Base-by-base conservation (phyloP, 2,888 invertebrate genomes). In the Cerceris rybyensis region DNA sequence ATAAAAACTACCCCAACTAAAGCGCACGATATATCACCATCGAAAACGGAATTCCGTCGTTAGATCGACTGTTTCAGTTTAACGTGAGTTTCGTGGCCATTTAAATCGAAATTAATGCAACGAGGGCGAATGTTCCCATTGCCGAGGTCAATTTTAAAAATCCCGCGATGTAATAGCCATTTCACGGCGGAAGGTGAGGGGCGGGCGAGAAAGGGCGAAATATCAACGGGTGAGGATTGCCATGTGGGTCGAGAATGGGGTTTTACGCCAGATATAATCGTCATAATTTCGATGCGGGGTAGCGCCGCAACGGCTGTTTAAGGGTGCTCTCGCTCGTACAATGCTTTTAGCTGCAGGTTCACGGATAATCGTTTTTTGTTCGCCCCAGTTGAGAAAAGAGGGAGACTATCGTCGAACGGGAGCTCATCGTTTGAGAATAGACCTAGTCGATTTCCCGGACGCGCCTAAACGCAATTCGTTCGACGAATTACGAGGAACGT, bases 261-360 rank as follows among this genome's bases (percentile, higher is more conserved):
- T 87, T 88, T 89, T 86, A 86, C 87, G 83, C 83, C 81, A 87
- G 87, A 90, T 88, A 89, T 88, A 88, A 88, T 90, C 87, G 87
- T 85, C 85, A 89, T 89, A 86, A 89, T 88, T 87, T 85, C 72
- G 77, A 72, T 66, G 59, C 63, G 73, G 74, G 82, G 63, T 28
- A 70, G 65, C 65, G 59, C 52, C 58, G 63, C 50, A 71, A 43
- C 66, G 54, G 59, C 75, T 75, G 81, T 86, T 75, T 75, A 81
- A 79, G 78, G 78, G 79, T 66, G 65, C 68, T 55, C 78, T 66
- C 63, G 46, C 46, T 66, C 54, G 54, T 57, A 43, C 58, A 63
- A 70, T 75, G 71, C 75, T 77, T 75, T 73, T 57, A 16, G 60
- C 58, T 65, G 78, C 77, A 73, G 72, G 75, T 84, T 80, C 77